Base-by-base conservation (phyloP, 1,140 invertebrate species). In the Tetraneura akinire region DNA sequence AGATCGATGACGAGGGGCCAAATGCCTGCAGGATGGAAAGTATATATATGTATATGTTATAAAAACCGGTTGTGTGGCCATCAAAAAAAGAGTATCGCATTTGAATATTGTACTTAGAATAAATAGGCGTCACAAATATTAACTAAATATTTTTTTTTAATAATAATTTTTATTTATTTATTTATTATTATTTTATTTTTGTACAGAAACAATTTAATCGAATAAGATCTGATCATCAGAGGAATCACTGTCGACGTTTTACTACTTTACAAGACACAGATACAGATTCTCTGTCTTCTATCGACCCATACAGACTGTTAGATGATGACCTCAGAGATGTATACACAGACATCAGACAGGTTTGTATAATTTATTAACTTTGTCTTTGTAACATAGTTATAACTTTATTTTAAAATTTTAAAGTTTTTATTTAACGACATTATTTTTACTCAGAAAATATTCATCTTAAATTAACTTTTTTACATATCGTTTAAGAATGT, bases 291-390 rank as follows among this genome's bases (percentile, higher is more conserved):
- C 73, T 76, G 32, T 60, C 73, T 57, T 45, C 73, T 45, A 45
- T 94, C 76, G 92, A 96, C 86, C 94, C 94, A 81, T 96, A 96
- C 85, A 90, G 90, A 83, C 88, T 96, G 62, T 88, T 95, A 62
- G 92, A 95, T 82, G 91, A 93, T 83, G 94, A 96, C 83, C 88
- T 97, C 60, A 92, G 92, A 84, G 90, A 91, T 84, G 89, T 95
- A 82, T 94, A 93, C 83, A 89, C 90, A 83, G 92, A 94, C 84
- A 94, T 96, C 84, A 88, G 91, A 90, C 88, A 91, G 87, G 94
- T 95, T 86, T 90, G 86, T 84, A 13, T 23, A 16, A 45, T 8
- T 37, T 37, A 37, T 37, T 4, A 37, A 37, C 32, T 37, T 37
- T 4, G 32, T 53, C 4, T 53, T 18, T 53, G 8, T 53, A 4